Conservation (phyloP, 2,888 invertebrate species). For the Esperia sulphurella region DNA sequence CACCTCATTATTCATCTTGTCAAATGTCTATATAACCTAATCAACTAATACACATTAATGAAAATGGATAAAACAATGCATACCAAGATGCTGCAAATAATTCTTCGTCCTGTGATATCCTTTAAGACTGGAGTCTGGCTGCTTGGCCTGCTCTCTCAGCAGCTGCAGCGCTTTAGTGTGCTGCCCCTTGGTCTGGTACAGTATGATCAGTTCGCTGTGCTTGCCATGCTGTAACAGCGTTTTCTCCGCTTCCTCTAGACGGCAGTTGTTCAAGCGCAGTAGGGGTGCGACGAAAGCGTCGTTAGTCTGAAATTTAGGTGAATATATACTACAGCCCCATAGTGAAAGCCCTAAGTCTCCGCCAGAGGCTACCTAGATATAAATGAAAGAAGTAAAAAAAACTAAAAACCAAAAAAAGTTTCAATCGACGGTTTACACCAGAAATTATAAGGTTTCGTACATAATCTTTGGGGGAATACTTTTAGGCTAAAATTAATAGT, state of each 20-base stretch:
- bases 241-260: constrained; percentile 95
- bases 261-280: constrained; percentile 94
- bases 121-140: constrained; percentile 86
- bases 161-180: constrained; percentile 95
- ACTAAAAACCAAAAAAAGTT: no score
- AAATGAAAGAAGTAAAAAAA: no score
- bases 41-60: no score
- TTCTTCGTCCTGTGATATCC: constrained; percentile 92
- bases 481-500: no score
- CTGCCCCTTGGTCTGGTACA: constrained; percentile 96
- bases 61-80: constrained; percentile 4
- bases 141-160: constrained; percentile 86
- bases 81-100: constrained; percentile 94
- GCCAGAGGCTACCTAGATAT: no score
- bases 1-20: no score
- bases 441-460: no score
- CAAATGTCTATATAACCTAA: no score
- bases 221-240: constrained; percentile 92
- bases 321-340: neutral
- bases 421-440: no score
- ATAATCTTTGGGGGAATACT: no score
- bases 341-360: no score
- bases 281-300: constrained; percentile 96
- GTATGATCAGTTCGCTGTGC: constrained; percentile 94
- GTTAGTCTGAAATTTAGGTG: constrained; percentile 84